Evolutionary conservation across 1,140 invertebrate genomes (phyloP).

Genomic region (Bombus sibiricus): DNA sequence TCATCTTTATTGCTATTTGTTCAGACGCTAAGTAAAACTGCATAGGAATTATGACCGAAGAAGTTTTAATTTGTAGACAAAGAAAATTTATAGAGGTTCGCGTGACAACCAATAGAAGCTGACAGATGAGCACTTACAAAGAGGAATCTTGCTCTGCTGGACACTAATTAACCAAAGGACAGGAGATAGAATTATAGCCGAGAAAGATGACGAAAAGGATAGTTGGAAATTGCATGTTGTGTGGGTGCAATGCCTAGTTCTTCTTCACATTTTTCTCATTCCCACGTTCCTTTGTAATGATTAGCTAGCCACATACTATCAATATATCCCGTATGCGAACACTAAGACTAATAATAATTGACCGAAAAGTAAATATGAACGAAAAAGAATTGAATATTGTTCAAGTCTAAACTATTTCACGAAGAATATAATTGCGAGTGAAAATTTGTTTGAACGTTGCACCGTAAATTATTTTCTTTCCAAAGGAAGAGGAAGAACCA

Average conservation of each 20-base stretch:
- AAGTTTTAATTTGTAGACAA: not conserved
- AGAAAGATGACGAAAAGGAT: not conserved
- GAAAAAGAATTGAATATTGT: not conserved
- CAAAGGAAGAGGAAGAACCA: too few relatives aligned
- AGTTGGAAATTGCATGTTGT: slow-evolving; percentile 44
- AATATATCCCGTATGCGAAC: not conserved
- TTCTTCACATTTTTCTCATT: slow-evolving; percentile 6
- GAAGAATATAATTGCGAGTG: not conserved
- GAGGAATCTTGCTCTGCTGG: slow-evolving; percentile 9
- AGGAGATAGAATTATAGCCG: slow-evolving; percentile 23
- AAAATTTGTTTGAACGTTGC: too few relatives aligned
- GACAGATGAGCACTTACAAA: not conserved
- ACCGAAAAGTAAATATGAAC: not conserved
- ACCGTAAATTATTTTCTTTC: not conserved
- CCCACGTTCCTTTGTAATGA: slow-evolving; percentile 17
- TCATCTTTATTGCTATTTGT: too few relatives aligned
- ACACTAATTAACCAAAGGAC: slow-evolving; percentile 30
- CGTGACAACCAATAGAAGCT: slow-evolving; percentile 9
- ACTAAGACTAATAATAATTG: not conserved
- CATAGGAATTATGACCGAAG: too few relatives aligned
- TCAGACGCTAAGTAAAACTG: too few relatives aligned
- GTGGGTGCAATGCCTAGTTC: slow-evolving; percentile 16
- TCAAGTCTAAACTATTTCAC: not conserved
- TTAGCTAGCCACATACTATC: not conserved
- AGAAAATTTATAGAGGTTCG: not conserved